Base-by-base conservation (phyloP, 2,888 invertebrate genomes). In the Microplitis manilae region DNA sequence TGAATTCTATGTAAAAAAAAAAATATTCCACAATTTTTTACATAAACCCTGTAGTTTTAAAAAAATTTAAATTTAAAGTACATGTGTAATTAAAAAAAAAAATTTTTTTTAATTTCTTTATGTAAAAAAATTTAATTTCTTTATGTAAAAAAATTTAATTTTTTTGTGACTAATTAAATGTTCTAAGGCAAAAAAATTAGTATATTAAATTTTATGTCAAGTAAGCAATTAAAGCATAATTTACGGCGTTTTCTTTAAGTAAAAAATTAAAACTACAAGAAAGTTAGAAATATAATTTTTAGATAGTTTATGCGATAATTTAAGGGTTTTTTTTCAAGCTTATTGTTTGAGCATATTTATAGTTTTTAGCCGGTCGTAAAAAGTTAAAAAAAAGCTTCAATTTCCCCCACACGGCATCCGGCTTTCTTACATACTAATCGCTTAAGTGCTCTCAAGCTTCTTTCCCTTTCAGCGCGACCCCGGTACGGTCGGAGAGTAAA, bases 371-470 rank as follows among this genome's bases (percentile, higher is more conserved):
- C 50, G 50, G 50, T 50, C 13, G 13, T 50, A 50, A 50, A 50
- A 50, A 50, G 50, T 50, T 50, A 13, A 50, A 50, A 17, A 17
- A 50, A 50, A 50, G 50, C 50, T 50, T 50, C 13, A 50, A 50
- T 50, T 50, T 13, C 50, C 13, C 13, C 73, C 38, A 13, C 59
- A 50, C 50, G n/a, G 38, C 38, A 65, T 30, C 8, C 38, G 65
- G 20, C 13, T 65, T 30, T 65, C 65, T 65, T 77, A 77, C 73
- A 68, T 74, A 75, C 77, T 79, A 79, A 81, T 81, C 79, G 76
- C 76, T 79, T 69, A 64, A 78, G 78, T 78, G 71, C 77, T 74
- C 64, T 75, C 41, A 50, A 72, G 75, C 17, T 76, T 76, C 69
- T 68, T 75, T 75, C 68, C 64, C 76, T 65, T 76, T 73, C 75